These are phyloP conservation scores for Cheilosia vulpina DNA, from an alignment of 2,888 invertebrate genomes.

Conservation along the genomic window DNA sequence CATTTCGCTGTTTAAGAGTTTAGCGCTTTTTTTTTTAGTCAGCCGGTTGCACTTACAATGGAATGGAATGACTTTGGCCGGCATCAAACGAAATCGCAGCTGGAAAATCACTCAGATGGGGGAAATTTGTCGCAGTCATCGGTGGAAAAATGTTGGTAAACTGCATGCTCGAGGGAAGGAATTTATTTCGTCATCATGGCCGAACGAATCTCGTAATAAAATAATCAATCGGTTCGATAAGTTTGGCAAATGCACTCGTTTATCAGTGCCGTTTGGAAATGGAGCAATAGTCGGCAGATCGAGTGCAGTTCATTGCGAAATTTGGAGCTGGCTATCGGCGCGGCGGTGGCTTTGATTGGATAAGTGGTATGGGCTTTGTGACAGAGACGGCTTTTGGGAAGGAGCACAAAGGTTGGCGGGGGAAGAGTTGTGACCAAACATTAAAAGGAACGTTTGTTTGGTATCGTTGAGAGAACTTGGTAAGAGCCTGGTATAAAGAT, in stretches of 20 bases:
- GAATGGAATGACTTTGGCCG: constrained; percentile 33
- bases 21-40: neutral
- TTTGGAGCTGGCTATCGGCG: constrained; percentile 8
- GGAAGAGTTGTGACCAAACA: too few relatives aligned
- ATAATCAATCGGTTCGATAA: constrained; percentile 65
- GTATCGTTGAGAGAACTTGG: too few relatives aligned
- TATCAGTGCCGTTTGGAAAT: constrained; percentile 29
- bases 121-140: constrained; percentile 48
- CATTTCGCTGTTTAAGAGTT: constrained; percentile 49
- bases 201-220: constrained; percentile 61
- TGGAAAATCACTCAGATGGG: constrained; percentile 56
- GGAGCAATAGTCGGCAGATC: constrained; percentile 23
- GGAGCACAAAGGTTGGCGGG: neutral
- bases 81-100: constrained; percentile 47
- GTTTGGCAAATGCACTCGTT: constrained; percentile 56
- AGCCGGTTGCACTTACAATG: constrained; percentile 25
- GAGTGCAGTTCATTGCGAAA: constrained; percentile 47
- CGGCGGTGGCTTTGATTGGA: constrained; percentile 32
- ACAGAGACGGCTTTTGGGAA: constrained; percentile 14
- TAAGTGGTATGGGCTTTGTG: constrained; percentile 11
- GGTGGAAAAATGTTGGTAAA: constrained; percentile 20
- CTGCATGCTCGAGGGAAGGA: constrained; percentile 45
- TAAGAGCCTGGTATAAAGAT: too few relatives aligned
- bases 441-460: too few relatives aligned
- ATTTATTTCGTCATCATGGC: constrained; percentile 61